Base-by-base conservation (phyloP, 2,888 invertebrate species). In the Merodon equestris region DNA sequence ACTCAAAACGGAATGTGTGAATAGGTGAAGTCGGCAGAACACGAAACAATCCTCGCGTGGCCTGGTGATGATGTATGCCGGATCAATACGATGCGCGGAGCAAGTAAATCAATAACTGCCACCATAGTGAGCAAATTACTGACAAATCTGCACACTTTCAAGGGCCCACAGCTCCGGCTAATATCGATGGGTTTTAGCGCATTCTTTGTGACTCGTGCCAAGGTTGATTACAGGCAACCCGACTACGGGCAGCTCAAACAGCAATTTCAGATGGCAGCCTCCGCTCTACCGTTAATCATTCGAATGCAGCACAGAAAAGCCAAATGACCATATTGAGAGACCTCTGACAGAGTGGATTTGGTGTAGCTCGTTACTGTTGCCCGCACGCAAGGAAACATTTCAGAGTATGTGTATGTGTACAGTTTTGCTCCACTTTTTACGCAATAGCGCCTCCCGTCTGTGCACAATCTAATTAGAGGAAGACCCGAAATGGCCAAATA, bases 61-160 rank as follows among this genome's bases (percentile, higher is more conserved):
- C 19, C 13, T 34, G 60, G 74, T 70, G 68, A 68, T 73, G 74
- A 74, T 74, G 79, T 74, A 79, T 79, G 74, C 68, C 68, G 74
- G 74, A 74, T 79, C 79, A 79, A 79, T 79, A 73, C 79, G 74
- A 68, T 63, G 64, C 48, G 73, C 60, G 64, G 56, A 74, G 17
- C 73, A 70, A 60, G 79, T 74, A 79, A 79, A 79, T 79, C 79
- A 79, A 79, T 79, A 74, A 79, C 63, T 79, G 79, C 79, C 79
- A 79, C 63, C 50, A 60, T 74, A 74, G 70, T 79, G 79, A 79
- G 73, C 79, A 79, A 79, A 79, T 79, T 79, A 74, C 73, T 79
- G 79, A 74, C 79, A 79, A 79, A 73, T 79, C 74, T 60, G 70
- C 58, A 74, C 73, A 74, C 79, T 74, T 74, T 74, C 45, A 68